phyloP scores from a whole-genome alignment of 23 tunicate genomes.

The Clavelina lepadiformis region DNA sequence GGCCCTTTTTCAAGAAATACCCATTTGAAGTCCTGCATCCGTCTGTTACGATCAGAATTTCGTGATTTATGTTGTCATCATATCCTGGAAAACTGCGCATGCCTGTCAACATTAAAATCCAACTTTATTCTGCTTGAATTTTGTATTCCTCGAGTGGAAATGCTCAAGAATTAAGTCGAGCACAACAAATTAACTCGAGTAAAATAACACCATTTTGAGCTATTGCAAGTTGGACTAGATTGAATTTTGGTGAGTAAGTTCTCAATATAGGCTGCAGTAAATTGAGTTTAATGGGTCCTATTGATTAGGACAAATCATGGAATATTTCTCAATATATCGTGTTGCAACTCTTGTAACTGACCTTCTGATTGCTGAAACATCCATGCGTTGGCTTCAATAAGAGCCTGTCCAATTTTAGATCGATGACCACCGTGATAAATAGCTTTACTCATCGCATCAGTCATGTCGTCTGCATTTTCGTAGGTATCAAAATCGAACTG shows the following conservation, averaged over 20 bases:
- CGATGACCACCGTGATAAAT: constrained; percentile 70
- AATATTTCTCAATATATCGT: too few relatives aligned
- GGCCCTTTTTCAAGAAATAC: constrained; percentile 43
- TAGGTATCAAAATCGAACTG: constrained; percentile 61
- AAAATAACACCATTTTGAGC: too few relatives aligned
- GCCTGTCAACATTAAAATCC: constrained; percentile 43
- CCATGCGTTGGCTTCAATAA: constrained; percentile 70
- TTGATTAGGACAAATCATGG: too few relatives aligned
- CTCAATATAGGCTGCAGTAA: too few relatives aligned
- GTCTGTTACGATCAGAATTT: constrained; percentile 81
- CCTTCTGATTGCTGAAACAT: constrained; percentile 92
- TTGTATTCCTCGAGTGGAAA: too few relatives aligned
- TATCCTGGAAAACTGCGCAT: constrained; percentile 87
- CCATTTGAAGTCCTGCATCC: constrained; percentile 79
- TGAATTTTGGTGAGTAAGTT: too few relatives aligned
- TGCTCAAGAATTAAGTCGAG: too few relatives aligned
- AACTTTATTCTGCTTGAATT: too few relatives aligned
- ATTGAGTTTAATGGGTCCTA: too few relatives aligned
- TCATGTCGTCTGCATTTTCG: constrained; percentile 24
- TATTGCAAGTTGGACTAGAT: too few relatives aligned
- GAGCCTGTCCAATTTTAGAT: constrained; percentile 79
- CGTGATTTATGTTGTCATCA: constrained; percentile 74
- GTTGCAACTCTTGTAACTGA: too few relatives aligned
- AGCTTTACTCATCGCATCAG: constrained; percentile 45
- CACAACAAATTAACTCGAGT: too few relatives aligned